Percentiles rank a stretch among this genome's conserved stretches.
phyloP scores from a whole-genome alignment of 1,140 invertebrate species.

The Andrena cerasifolii region DNA sequence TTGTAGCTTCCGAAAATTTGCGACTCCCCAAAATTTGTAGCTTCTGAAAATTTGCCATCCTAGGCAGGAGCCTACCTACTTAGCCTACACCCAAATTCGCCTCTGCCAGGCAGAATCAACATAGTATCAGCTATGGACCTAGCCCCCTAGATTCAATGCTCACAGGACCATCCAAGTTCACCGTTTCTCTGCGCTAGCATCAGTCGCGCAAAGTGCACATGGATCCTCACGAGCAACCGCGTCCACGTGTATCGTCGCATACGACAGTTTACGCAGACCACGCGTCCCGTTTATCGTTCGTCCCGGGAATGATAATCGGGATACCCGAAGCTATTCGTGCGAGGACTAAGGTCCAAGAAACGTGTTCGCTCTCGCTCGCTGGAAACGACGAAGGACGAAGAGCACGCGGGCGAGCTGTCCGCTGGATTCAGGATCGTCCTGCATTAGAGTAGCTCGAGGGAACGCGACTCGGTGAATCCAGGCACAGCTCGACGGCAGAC shows the following conservation, averaged over 20 bases:
- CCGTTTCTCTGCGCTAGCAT: too few species aligned
- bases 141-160: too few species aligned
- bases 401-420: background rate
- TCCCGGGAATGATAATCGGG: conserved; percentile 20
- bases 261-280: background rate
- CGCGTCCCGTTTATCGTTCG: background rate
- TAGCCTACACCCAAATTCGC: too few species aligned
- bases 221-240: background rate
- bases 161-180: too few species aligned
- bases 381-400: conserved; percentile 47
- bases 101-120: too few species aligned
- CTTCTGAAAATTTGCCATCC: too few species aligned
- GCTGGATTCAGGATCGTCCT: background rate
- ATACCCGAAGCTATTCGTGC: conserved; percentile 38
- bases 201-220: too few species aligned
- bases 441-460: background rate
- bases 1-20: too few species aligned
- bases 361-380: conserved; percentile 5
- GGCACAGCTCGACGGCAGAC: background rate
- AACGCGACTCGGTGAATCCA: background rate
- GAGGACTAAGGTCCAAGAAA: conserved; percentile 2
- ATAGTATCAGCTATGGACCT: too few species aligned
- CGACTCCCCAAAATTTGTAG: too few species aligned
- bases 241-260: background rate
- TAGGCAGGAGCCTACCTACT: too few species aligned